A percentile compares a stretch with the other conserved stretches of the same genome.
These are phyloP conservation scores for Lonchura striata DNA, from an alignment of 2,113 vertebrate species.

Conservation along the genomic window DNA sequence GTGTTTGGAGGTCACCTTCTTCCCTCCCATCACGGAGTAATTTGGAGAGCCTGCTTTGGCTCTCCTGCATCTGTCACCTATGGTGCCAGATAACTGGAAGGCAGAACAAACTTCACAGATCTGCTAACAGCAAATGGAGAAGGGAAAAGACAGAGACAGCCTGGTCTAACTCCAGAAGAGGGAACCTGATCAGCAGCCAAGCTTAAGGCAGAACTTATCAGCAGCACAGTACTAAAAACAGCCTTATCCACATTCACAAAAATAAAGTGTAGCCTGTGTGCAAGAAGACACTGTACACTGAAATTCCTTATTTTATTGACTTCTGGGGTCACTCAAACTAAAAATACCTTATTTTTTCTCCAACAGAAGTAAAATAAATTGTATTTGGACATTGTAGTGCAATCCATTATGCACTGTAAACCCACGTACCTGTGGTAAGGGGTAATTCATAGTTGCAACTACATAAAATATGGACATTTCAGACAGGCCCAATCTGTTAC, in stretches of 20 bases:
- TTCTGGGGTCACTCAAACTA: neutral
- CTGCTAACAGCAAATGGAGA: neutral
- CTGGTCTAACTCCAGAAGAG: neutral
- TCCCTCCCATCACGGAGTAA: neutral
- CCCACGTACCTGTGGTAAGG: neutral
- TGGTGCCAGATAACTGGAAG: neutral
- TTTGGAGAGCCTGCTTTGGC: neutral
- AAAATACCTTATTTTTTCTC: neutral
- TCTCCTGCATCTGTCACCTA: neutral
- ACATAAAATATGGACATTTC: neutral
- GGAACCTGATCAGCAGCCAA: neutral
- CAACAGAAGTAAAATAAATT: neutral
- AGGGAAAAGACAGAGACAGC: neutral
- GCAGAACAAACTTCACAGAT: neutral
- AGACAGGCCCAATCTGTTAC: neutral
- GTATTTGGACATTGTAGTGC: neutral
- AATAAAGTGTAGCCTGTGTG: neutral
- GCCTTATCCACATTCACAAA: neutral
- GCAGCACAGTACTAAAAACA: neutral
- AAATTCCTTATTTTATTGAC: neutral
- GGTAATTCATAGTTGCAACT: neutral
- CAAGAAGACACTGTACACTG: neutral
- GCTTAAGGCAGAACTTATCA: neutral
- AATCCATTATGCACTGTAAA: neutral
- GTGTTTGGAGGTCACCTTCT: conserved; percentile 32